Conservation (phyloP, 2,113 vertebrate genomes). For the Haplotaxodon microlepis region DNA sequence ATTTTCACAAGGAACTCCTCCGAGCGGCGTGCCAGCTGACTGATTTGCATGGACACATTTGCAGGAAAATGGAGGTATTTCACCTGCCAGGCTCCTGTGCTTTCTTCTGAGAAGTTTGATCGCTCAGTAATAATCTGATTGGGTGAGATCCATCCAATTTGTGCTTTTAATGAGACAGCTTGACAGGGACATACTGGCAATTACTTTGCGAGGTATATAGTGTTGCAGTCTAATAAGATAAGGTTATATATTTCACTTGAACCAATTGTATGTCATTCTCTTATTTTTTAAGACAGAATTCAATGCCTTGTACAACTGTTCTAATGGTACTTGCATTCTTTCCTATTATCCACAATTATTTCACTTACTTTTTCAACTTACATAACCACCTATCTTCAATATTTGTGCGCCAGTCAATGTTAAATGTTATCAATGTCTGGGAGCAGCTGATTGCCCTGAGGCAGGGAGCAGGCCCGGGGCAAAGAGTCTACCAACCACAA, state of each 20-base stretch:
- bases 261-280: conserved; percentile 28
- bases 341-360: neutral
- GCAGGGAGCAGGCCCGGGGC: conserved; percentile 1
- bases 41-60: conserved; percentile 43
- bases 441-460: conserved; percentile 30
- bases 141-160: conserved; percentile 57
- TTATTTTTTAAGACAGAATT: neutral
- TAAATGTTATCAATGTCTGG: neutral
- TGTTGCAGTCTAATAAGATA: conserved; percentile 57
- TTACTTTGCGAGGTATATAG: conserved; percentile 38
- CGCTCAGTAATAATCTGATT: conserved; percentile 12
- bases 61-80: conserved; percentile 17
- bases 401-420: neutral
- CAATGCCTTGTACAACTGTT: neutral
- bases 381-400: neutral
- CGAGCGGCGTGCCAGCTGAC: conserved; percentile 22
- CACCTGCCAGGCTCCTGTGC: conserved; percentile 10
- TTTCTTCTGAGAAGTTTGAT: conserved; percentile 44
- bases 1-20: conserved; percentile 39
- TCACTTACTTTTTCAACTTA: neutral
- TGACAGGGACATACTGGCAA: conserved; percentile 57
- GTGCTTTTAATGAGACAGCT: conserved; percentile 56
- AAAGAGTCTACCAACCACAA: neutral
- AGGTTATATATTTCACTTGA: conserved; percentile 52
- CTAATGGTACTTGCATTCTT: neutral